Evolutionary conservation across 35 echinoderm and acorn worm genomes (phyloP), one percentile per base, ranked within the genome.

Genomic region (Heliocidaris erythrogramma): DNA sequence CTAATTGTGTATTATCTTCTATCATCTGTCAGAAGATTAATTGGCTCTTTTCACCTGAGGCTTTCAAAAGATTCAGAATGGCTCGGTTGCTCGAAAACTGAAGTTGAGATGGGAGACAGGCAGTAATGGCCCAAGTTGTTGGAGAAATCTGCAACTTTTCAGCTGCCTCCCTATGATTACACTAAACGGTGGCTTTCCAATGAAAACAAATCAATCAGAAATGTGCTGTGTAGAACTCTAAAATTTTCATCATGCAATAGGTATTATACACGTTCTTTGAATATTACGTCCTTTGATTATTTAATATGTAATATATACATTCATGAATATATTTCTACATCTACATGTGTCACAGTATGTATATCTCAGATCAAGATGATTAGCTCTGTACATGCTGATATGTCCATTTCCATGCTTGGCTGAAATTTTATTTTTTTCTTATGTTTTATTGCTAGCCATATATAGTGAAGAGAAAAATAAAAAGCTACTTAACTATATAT

Each of bases 361-460:
- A n/a, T 27, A 78, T 78, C 65, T 78, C 65, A 78, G 2, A 18
- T 8, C 27, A 27, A 78, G 65, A n/a, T n/a, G 17, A 78, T 78
- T n/a, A 78, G 4, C 27, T 78, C 17, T 27, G 18, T 78, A n/a
- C 65, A 27, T 21, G 65, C n/a, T 78, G 65, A 78, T 78, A 24
- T 78, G 18, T n/a, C 27, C 7, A 78, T 27, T 78, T 78, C 2
- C 27, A 27, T 21, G 65, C 65, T 78, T 78, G 65, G 65, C 65
- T 78, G 65, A 78, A 78, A 78, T n/a, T 78, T 71, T 21, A 78
- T 78, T 78, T 78, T n/a, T 78, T 78, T 78, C 18, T 78, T 78
- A 5, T 21, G 21, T 78, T 78, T 78, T n/a, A 78, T 78, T 78
- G 65, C 65, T 78, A 5, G 65, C 7, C 65, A 27, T 8, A 29